Evolutionary conservation across 2,888 invertebrate genomes (phyloP).

Genomic region (Fragum fragum): DNA sequence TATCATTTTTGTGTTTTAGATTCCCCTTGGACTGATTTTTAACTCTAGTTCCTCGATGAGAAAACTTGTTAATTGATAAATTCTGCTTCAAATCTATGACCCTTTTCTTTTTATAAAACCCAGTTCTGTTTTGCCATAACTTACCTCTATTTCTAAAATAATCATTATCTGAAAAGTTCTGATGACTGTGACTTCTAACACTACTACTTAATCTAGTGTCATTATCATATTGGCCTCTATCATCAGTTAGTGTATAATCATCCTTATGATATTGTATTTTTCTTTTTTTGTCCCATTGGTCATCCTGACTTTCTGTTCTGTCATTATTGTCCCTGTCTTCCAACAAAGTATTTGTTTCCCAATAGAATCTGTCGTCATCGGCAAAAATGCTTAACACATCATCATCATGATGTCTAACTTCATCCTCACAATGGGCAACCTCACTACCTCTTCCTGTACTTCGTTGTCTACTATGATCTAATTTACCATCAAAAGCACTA

Average conservation of each 20-base stretch:
- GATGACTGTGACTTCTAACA: neutral
- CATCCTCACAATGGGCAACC: neutral
- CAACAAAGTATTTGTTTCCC: conserved; percentile 33
- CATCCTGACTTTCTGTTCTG: neutral
- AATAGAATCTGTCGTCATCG: conserved; percentile 58
- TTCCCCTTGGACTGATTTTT: no score
- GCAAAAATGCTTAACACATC: conserved; percentile 59
- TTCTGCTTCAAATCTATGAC: neutral
- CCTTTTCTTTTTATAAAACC: conserved; percentile 20
- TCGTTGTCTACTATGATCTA: neutral
- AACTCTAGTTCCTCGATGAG: no score
- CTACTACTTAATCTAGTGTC: no score
- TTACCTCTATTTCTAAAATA: neutral
- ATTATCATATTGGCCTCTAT: neutral
- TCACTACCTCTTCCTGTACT: neutral
- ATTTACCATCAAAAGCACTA: conserved; percentile 6
- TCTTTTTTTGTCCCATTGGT: neutral
- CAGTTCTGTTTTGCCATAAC: neutral
- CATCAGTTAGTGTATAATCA: neutral
- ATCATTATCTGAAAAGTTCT: conserved; percentile 10
- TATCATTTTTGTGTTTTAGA: no score
- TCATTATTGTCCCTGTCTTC: neutral
- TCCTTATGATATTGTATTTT: neutral
- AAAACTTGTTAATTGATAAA: no score
- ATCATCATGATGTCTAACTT: conserved; percentile 39